Evolutionary conservation across 2,888 invertebrate species (phyloP), one percentile per base, ranked within the genome.

Genomic region (Leptura quadrifasciata): DNA sequence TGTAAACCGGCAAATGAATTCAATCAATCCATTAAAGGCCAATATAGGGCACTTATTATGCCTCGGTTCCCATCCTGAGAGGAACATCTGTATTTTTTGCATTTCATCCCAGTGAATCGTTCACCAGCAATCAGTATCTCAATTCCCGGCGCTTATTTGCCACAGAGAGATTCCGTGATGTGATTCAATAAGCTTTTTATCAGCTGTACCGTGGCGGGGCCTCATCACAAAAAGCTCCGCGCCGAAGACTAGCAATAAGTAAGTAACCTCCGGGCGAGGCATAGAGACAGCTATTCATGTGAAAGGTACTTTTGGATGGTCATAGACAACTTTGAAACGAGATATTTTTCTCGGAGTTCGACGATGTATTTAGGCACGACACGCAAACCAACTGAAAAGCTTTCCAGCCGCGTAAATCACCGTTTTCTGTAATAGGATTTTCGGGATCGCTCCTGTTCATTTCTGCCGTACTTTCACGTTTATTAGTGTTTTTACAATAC

Each of bases 101-200:
- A 69, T 69, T 31, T 57, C 20, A 18, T 69, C 69, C 21, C 69
- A 57, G 24, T 17, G 58, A 57, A 69, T 12, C 55, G 69, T 31
- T 58, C 39, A 57, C 55, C 58, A 24, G 58, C 55, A 69, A 65
- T 65, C 65, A 65, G 65, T 65, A 65, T 65, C 65, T 65, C 65
- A 65, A 65, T 65, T 65, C 65, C 52, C 47, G 52, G 52, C 52
- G 18, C 65, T 39, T 52, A 52, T 65, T 65, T 52, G 61, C 52
- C 68, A 35, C 57, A 69, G 35, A 57, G 18, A 57, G 85, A 86
- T 85, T 84, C 84, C 86, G 85, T 84, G 85, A 86, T 85, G 85
- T 86, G 86, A 86, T 86, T 86, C 86, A 85, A 85, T 86, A 85
- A 86, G 85, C 85, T 86, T 86, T 85, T 85, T 86, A 85, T 85